Evolutionary conservation across 2,113 vertebrate genomes (phyloP).

Genomic region (Siniperca chuatsi): DNA sequence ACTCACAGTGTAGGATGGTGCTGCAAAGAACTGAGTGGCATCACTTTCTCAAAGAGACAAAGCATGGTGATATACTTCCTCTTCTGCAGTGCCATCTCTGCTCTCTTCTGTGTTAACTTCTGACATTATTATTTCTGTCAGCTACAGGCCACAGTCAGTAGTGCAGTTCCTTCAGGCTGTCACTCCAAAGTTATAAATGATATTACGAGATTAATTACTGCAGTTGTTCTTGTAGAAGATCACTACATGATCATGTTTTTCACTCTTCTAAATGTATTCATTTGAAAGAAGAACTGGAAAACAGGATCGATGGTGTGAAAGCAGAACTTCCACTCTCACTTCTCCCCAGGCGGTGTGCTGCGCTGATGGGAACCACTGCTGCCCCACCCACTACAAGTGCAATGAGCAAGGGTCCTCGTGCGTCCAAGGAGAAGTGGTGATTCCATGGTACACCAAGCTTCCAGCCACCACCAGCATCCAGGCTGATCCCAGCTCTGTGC

Average conservation of each 20-base stretch:
- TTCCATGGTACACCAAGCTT: constrained; percentile 84
- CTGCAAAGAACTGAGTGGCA: too few species aligned
- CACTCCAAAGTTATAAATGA: background rate
- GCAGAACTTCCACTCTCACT: constrained; percentile 20
- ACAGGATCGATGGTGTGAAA: background rate
- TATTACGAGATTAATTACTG: background rate
- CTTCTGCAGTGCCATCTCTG: background rate
- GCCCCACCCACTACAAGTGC: constrained; percentile 77
- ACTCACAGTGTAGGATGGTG: too few species aligned
- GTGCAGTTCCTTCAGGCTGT: background rate
- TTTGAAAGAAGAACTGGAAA: constrained; percentile 54
- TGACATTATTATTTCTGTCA: background rate
- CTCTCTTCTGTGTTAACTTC: background rate
- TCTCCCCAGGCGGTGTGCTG: constrained; percentile 83
- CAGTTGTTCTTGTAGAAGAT: too few species aligned
- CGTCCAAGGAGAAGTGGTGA: constrained; percentile 54
- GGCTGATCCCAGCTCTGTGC: constrained; percentile 7
- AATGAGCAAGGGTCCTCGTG: constrained; percentile 43
- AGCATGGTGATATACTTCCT: background rate
- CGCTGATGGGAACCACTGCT: constrained; percentile 78
- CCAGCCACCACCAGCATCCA: constrained; percentile 24
- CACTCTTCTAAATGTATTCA: fast-evolving
- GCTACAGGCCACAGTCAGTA: background rate
- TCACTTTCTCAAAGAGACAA: background rate
- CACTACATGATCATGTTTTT: background rate